Percentiles rank a stretch among this genome's conserved stretches.
These are phyloP conservation scores for Podargus strigoides DNA, from an alignment of 2,797 vertebrate species.

Conservation along the genomic window DNA sequence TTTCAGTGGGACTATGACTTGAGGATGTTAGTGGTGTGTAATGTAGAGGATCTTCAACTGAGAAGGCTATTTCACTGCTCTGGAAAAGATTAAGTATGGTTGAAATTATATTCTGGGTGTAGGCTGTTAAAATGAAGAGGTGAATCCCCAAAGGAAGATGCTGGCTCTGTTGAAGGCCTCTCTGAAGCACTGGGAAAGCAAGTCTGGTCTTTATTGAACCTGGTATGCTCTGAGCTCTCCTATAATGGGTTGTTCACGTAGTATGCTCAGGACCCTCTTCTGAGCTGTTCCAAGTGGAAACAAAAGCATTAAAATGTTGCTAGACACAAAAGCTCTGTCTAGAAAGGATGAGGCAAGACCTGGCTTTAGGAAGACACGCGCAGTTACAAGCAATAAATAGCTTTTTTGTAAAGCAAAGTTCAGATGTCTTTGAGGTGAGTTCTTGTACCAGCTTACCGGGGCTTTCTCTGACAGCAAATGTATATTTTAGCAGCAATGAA, in stretches of 20 bases:
- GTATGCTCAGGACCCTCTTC: background rate
- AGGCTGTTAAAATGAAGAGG: background rate
- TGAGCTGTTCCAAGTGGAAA: background rate
- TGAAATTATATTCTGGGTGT: background rate
- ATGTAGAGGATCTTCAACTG: background rate
- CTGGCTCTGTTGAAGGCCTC: background rate
- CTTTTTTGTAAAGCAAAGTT: background rate
- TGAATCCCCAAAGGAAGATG: background rate
- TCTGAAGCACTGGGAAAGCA: background rate
- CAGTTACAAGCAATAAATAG: background rate
- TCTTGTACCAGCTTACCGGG: background rate
- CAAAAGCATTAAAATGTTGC: background rate
- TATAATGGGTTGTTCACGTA: background rate
- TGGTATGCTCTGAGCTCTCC: background rate
- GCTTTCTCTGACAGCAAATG: background rate
- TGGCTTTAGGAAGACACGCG: background rate
- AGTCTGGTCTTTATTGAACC: background rate
- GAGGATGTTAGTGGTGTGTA: background rate
- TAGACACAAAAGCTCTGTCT: background rate
- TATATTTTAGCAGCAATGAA: background rate
- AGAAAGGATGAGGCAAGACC: background rate
- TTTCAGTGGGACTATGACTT: background rate
- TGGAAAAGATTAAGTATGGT: background rate
- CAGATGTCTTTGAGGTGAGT: background rate
- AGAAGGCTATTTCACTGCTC: background rate